Evolutionary conservation across 2,797 vertebrate genomes (phyloP).

Genomic region (Eidolon dupreanum): DNA sequence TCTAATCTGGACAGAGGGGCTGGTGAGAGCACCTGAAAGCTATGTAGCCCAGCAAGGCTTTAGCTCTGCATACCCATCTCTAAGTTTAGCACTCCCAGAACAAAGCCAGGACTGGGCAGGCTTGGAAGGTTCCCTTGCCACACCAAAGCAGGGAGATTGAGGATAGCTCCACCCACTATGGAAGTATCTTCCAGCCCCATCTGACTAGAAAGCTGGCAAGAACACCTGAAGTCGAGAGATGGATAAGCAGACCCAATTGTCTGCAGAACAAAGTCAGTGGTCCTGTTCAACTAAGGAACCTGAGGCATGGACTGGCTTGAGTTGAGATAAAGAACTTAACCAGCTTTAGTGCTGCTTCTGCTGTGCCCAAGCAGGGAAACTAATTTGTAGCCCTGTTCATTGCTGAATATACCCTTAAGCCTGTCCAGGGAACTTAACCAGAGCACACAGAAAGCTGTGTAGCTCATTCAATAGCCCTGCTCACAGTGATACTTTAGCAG

Average conservation of each 20-base stretch:
- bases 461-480: neutral
- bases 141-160: neutral
- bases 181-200: too few relatives aligned
- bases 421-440: neutral
- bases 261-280: neutral
- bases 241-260: too few relatives aligned
- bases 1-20: neutral
- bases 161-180: too few relatives aligned
- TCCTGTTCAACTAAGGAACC: neutral
- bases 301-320: too few relatives aligned
- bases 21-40: neutral
- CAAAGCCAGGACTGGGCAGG: neutral
- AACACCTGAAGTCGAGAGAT: neutral
- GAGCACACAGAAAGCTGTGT: neutral
- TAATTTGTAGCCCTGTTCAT: neutral
- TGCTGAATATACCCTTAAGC: neutral
- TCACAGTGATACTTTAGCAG: neutral
- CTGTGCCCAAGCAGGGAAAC: neutral
- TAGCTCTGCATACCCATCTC: too few relatives aligned
- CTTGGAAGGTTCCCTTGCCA: neutral
- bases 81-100: neutral
- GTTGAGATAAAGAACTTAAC: neutral
- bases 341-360: too few relatives aligned
- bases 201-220: neutral
- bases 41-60: neutral